A percentile compares a stretch with the other conserved stretches of the same genome.
phyloP scores from a whole-genome alignment of 2,888 invertebrate species.

The Dinocampus coccinellae region DNA sequence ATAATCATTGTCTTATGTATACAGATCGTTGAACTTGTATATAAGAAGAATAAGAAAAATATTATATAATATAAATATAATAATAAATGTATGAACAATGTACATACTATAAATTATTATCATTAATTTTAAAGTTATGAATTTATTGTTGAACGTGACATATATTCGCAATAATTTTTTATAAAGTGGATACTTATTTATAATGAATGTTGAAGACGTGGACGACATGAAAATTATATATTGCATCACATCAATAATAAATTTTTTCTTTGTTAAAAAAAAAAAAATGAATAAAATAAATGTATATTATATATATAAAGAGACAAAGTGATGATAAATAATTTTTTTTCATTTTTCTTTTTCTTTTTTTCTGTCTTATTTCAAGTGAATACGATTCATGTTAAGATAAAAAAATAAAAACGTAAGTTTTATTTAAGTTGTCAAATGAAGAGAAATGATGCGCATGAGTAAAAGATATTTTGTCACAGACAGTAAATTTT shows the following conservation, averaged over 20 bases:
- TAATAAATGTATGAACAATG: too few species aligned
- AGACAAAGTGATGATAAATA: neutral
- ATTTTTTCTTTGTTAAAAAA: neutral
- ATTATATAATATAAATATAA: too few species aligned
- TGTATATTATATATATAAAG: too few species aligned
- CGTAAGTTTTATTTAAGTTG: conserved; percentile 14
- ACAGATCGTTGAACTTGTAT: neutral
- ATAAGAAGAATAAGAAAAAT: too few species aligned
- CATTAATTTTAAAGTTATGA: conserved; percentile 1
- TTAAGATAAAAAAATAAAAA: too few species aligned
- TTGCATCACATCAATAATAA: neutral
- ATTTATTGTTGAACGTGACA: neutral
- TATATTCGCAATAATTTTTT: neutral
- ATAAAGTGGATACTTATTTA: neutral
- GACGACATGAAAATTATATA: neutral
- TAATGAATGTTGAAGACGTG: neutral
- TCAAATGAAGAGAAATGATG: neutral
- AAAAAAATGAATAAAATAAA: too few species aligned
- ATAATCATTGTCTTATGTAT: neutral
- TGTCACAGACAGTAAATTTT: conserved; percentile 50
- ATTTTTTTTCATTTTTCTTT: neutral
- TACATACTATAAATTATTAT: neutral
- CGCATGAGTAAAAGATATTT: conserved; percentile 13
- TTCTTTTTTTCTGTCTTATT: neutral
- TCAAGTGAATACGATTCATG: neutral